Base-by-base conservation (phyloP, 2,888 invertebrate species). In the Patella depressa region DNA sequence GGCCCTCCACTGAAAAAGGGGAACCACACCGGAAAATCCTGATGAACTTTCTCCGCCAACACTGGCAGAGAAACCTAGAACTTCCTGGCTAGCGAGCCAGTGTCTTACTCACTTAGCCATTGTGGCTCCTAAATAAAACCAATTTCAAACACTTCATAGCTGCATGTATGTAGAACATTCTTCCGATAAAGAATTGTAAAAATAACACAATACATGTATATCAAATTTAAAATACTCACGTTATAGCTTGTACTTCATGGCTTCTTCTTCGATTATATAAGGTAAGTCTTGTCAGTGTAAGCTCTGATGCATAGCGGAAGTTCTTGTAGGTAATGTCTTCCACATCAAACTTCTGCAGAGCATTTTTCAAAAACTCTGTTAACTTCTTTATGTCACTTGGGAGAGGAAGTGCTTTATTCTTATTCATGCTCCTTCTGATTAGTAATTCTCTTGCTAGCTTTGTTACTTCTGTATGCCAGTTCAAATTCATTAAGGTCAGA, bases 181-280 rank as follows among this genome's bases (percentile, higher is more conserved):
- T 29, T 29, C 29, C 29, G 29, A 29, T 29, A 29, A 29, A 29
- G 29, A 29, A 29, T 29, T 29, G 29, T 29, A 29, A 29, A 29
- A 29, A 29, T 29, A 29, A 29, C 29, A 29, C 29, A 29, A 29
- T 29, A 29, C 29, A 29, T 29, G 29, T 29, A 29, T 29, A 29
- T 29, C 29, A 29, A 29, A 29, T 29, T 29, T 29, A 29, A 2
- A 29, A 29, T 29, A 76, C 78, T 74, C 73, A 83, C 81, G 65
- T 79, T 73, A 83, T 72, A 71, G 81, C 81, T 65, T 82, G 79
- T 14, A 83, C 76, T 78, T 83, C 81, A 55, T 81, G 80, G 73
- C 80, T 78, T 54, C 83, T 76, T 71, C 83, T 79, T 53, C 81
- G 71, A 70, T 83, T 83, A 75, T 79, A 83, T 55, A 78, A 73